These are phyloP conservation scores for Dipodomys ordii DNA, from an alignment of 2,113 vertebrate species.

Conservation along the genomic window DNA sequence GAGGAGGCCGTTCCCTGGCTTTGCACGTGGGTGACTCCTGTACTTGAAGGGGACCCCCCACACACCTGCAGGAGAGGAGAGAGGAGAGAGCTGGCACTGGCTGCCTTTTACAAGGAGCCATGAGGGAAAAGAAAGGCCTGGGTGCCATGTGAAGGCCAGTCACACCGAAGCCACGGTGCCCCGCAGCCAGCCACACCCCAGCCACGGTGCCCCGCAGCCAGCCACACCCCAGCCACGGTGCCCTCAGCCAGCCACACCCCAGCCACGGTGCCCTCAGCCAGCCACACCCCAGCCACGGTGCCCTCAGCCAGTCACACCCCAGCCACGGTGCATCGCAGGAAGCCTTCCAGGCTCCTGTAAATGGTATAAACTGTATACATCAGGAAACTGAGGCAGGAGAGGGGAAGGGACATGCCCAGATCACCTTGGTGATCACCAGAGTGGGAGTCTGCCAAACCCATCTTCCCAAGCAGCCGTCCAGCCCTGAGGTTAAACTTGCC, in stretches of 20 bases:
- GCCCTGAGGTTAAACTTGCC: background rate
- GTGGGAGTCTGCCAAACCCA: background rate
- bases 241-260: too few relatives aligned
- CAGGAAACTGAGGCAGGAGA: conserved; percentile 7
- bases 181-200: background rate
- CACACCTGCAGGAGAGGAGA: background rate
- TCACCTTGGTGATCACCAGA: accelerated
- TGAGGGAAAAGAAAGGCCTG: background rate
- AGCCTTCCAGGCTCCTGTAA: background rate
- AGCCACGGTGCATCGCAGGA: background rate
- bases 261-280: too few relatives aligned
- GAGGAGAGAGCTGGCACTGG: background rate
- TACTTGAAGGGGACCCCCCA: background rate
- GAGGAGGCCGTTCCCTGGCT: background rate
- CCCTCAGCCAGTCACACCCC: background rate
- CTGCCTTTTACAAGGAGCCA: background rate
- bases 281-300: too few relatives aligned
- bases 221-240: too few relatives aligned
- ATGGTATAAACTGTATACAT: background rate
- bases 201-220: too few relatives aligned
- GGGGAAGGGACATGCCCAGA: background rate
- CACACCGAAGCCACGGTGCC: too few relatives aligned
- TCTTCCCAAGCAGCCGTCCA: background rate
- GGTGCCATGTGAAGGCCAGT: too few relatives aligned
- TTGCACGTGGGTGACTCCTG: too few relatives aligned